Percentiles rank a stretch among this genome's conserved stretches.
phyloP scores from a whole-genome alignment of 2,113 vertebrate genomes.

The Aegotheles bennettii region DNA sequence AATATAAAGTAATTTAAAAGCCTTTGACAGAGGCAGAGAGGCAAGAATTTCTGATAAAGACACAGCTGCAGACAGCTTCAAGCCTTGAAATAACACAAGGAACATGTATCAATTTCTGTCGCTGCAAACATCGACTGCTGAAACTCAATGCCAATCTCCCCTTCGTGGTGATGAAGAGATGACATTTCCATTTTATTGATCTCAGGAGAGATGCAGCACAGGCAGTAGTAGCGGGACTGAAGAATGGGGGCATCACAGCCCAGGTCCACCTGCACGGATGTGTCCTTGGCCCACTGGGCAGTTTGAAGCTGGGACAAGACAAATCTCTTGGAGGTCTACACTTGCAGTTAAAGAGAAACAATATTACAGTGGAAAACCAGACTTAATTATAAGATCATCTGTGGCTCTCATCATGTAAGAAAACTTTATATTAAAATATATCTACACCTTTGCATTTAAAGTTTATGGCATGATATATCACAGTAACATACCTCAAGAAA shows the following conservation, averaged over 20 bases:
- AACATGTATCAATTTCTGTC: conserved; percentile 57
- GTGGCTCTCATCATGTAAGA: background rate
- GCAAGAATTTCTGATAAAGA: conserved; percentile 62
- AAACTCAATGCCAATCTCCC: conserved; percentile 45
- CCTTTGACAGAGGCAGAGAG: conserved; percentile 37
- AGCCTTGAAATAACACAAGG: conserved; percentile 57
- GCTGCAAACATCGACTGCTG: conserved; percentile 9
- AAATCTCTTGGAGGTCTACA: background rate
- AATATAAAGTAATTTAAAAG: conserved; percentile 62
- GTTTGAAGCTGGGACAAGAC: background rate
- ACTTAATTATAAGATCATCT: background rate
- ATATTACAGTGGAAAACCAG: background rate
- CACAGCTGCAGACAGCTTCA: conserved; percentile 47
- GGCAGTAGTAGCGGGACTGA: background rate
- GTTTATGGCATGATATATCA: background rate
- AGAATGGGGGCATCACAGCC: accelerated
- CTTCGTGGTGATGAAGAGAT: conserved; percentile 27
- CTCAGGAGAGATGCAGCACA: background rate
- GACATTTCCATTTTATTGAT: conserved; percentile 55
- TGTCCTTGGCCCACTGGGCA: accelerated
- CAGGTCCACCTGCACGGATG: accelerated
- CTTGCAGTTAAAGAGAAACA: background rate
- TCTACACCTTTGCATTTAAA: background rate
- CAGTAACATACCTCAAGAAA: background rate
- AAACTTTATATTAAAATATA: background rate